phyloP scores from a whole-genome alignment of 2,797 vertebrate species.

The Columba guinea region DNA sequence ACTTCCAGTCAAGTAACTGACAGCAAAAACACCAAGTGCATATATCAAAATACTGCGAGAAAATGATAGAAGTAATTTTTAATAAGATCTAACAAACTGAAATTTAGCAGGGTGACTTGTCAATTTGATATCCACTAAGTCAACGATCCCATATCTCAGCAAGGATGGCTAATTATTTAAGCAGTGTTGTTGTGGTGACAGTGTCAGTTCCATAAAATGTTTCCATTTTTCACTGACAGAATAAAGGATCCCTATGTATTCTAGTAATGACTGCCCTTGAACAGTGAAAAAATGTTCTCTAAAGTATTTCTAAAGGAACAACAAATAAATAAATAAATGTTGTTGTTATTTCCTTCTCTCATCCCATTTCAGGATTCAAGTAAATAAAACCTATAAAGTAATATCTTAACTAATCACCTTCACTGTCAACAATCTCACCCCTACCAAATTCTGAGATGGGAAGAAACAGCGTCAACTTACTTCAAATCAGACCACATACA shows the following conservation, averaged over 20 bases:
- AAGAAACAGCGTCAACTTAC: neutral
- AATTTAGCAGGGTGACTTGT: neutral
- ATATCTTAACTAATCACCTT: neutral
- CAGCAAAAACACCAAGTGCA: neutral
- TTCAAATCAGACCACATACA: neutral
- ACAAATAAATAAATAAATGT: constrained; percentile 21
- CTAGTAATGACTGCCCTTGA: constrained; percentile 25
- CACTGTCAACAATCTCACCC: neutral
- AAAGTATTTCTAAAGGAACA: neutral
- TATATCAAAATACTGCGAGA: neutral
- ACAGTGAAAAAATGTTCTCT: neutral
- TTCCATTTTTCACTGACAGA: constrained; percentile 45
- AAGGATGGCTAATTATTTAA: constrained; percentile 4
- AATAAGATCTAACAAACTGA: neutral
- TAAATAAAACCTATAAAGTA: neutral
- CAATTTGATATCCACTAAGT: neutral
- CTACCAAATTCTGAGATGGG: neutral
- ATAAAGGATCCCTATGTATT: constrained; percentile 20
- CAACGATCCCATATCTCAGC: neutral
- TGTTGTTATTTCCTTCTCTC: neutral
- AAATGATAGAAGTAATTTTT: neutral
- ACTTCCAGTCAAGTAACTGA: neutral
- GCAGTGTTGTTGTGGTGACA: neutral
- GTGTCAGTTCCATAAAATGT: neutral
- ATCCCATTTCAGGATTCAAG: neutral